These are phyloP conservation scores for Limnephilus auricula DNA, from an alignment of 2,888 invertebrate species.

Conservation along the genomic window DNA sequence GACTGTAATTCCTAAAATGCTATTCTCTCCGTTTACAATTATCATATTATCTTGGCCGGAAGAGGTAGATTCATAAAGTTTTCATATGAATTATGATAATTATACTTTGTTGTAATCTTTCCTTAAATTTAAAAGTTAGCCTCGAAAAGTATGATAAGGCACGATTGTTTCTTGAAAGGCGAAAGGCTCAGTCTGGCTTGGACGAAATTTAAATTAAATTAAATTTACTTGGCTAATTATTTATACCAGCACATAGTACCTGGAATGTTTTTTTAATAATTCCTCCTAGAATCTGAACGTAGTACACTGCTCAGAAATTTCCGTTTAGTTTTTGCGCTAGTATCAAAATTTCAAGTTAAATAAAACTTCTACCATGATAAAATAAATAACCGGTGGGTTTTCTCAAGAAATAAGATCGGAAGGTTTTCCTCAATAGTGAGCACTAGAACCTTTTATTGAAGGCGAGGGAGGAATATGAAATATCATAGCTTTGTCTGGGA, in stretches of 20 bases:
- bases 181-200: too few species aligned
- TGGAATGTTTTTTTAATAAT: too few species aligned
- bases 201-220: too few species aligned
- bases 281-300: too few species aligned
- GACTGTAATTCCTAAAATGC: background rate
- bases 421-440: background rate
- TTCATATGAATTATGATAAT: background rate
- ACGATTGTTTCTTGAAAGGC: too few species aligned
- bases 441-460: background rate
- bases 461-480: conserved; percentile 2
- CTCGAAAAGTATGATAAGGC: background rate
- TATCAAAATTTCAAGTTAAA: background rate
- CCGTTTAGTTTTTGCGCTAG: background rate
- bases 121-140: background rate
- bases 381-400: background rate
- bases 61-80: background rate
- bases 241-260: too few species aligned
- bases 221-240: too few species aligned
- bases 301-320: too few species aligned
- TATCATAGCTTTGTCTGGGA: background rate
- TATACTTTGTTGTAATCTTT: background rate
- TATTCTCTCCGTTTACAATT: background rate
- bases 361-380: background rate
- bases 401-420: background rate
- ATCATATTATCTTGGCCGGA: background rate